These are phyloP conservation scores for Acanthosepion esculentum DNA, from an alignment of 2,888 invertebrate species.

Conservation along the genomic window DNA sequence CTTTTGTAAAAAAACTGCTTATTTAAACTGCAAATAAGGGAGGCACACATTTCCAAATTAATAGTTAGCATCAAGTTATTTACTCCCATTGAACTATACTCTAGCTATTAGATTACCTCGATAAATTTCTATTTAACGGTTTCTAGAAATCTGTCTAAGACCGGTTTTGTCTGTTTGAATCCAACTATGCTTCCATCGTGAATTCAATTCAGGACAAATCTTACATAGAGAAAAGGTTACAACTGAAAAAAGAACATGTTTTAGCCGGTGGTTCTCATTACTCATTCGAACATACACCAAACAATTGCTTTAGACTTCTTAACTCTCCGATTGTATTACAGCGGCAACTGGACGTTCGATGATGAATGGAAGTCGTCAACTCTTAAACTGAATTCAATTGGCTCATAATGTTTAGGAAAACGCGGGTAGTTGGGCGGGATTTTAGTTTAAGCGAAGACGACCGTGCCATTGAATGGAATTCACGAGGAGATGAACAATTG, in stretches of 20 bases:
- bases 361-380: constrained; percentile 20
- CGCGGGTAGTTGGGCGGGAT: not conserved
- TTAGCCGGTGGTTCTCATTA: not conserved
- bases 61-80: too few relatives aligned
- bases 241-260: not conserved
- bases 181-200: not conserved
- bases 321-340: not conserved
- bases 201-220: not conserved
- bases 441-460: not conserved
- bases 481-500: not conserved
- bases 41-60: too few relatives aligned
- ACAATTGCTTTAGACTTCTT: not conserved
- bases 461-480: not conserved
- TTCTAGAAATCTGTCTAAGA: not conserved
- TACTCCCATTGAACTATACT: not conserved
- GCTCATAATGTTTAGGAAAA: not conserved
- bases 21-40: too few relatives aligned
- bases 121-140: not conserved
- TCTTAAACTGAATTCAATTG: not conserved
- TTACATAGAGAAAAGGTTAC: not conserved
- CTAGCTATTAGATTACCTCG: not conserved
- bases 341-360: not conserved
- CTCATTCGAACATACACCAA: not conserved
- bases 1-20: too few relatives aligned
- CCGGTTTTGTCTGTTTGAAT: not conserved